A percentile compares a stretch with the other conserved stretches of the same genome.
Evolutionary conservation across 1,140 invertebrate genomes (phyloP).

Genomic region (Drosophila yakuba): DNA sequence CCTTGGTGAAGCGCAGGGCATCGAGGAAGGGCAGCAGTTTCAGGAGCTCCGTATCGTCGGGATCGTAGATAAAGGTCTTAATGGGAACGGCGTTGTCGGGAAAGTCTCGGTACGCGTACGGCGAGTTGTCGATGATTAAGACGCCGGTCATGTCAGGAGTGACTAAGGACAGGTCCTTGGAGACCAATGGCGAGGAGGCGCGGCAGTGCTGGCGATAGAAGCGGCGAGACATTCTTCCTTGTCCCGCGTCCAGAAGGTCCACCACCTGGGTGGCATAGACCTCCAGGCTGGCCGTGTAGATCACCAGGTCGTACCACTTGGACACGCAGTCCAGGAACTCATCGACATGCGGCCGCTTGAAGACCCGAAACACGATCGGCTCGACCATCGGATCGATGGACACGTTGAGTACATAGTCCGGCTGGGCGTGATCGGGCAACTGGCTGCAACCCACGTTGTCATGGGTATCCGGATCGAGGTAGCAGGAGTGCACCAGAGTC

Average conservation of each 20-base stretch:
- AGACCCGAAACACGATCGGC: constrained; percentile 46
- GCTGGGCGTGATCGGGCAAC: constrained; percentile 36
- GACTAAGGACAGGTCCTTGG: constrained; percentile 52
- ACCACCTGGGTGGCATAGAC: constrained; percentile 50
- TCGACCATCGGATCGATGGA: not conserved
- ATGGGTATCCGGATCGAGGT: constrained; percentile 51
- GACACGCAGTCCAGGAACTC: constrained; percentile 44
- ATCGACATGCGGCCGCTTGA: constrained; percentile 65
- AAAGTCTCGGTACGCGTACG: constrained; percentile 52
- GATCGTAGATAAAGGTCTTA: constrained; percentile 58
- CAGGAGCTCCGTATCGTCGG: constrained; percentile 44
- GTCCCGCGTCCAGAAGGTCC: constrained; percentile 53
- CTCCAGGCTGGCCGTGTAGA: constrained; percentile 70
- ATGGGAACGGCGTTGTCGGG: constrained; percentile 65
- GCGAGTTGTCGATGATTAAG: constrained; percentile 67
- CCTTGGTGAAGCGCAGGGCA: constrained; percentile 65
- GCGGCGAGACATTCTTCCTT: constrained; percentile 46
- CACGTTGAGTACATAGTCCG: constrained; percentile 46
- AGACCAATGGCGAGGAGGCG: constrained; percentile 3
- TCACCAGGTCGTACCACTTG: constrained; percentile 66
- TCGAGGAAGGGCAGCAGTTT: constrained; percentile 67
- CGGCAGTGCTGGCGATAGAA: constrained; percentile 61
- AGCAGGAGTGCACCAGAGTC: constrained; percentile 68
- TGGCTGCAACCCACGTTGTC: constrained; percentile 33
- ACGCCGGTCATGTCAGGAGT: constrained; percentile 35